Evolutionary conservation across 1,140 invertebrate genomes (phyloP), one percentile per base, ranked within the genome.

Genomic region (Magallana angulata): DNA sequence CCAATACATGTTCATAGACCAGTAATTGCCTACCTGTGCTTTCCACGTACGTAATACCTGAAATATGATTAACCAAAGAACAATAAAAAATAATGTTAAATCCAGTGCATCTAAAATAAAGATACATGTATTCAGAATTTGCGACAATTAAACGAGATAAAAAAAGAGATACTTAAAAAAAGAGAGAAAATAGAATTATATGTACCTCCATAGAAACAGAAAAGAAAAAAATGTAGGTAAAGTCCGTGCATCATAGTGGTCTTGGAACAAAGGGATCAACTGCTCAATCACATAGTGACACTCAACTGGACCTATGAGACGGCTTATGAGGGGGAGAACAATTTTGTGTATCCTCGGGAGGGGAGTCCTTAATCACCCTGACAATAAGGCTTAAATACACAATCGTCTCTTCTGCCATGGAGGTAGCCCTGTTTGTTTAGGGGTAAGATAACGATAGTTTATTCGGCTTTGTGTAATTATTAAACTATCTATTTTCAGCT

Each of bases 331-430:
- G 68, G 18, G 68, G 24, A 11, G 24, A 30, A 30, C 24, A 24
- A 76, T 36, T 76, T 76, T 76, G 68, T 76, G 24, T 76, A 76
- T 76, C 68, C 24, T 18, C 4, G 68, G 68, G 24, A 36, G 68
- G 68, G 24, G 68, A 9, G 8, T 30, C 30, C 9, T 30, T 30
- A 24, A 76, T 76, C 68, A 76, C 68, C 68, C 36, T 30, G 68
- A 76, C 68, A 76, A 76, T 76, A 76, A 76, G 30, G 18, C 24
- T 30, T 76, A 7, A 76, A 76, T 64, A 64, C 68, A 30, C 68
- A 76, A 76, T 76, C 36, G 36, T 76, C 68, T 30, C 68, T 11
- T 3, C 18, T 24, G 68, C 30, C 60, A 62, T 30, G 12, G 9
- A 30, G 14, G 68, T 12, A 30, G 68, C 7, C 7, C 24, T 76